Evolutionary conservation across 2,797 vertebrate genomes (phyloP), one percentile per base, ranked within the genome.

Genomic region (Macrochelys suwanniensis): DNA sequence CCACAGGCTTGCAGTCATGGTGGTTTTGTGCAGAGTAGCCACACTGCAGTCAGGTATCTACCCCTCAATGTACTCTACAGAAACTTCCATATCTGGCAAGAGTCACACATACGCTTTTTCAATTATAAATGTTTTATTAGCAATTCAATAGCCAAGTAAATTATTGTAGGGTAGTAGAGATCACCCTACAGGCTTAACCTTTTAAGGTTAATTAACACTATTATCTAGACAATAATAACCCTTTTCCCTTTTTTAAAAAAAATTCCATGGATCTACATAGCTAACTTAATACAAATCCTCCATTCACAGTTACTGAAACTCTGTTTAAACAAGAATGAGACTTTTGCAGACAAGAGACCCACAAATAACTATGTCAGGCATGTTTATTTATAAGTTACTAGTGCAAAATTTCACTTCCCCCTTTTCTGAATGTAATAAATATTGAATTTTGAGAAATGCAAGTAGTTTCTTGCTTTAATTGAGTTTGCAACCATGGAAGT

Each of bases 181-280:
- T 33, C 16, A 85, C 71, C 80, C 84, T 94, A 56, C 74, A 95
- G 91, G 84, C 37, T 95, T 91, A 94, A 88, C 85, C 76, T 94
- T 96, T 89, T 89, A 80, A 90, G 68, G 82, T 81, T 90, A 92
- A 93, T 91, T 89, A 92, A 65, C 80, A 89, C 19, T 90, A 93
- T 16, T 88, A 91, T 50, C 59, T 78, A 37, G 84, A 31, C 57
- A 95, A 77, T 68, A 74, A 88, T 82, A 1, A 78, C 88, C 84
- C 87, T 68, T 51, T 15, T 85, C 33, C 91, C 76, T 50, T 87
- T 77, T 80, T 47, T 47, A 47, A 61, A 53, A 57, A 57, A 57
- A 94, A 89, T 92, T 94, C 56, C 15, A 71, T 89, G 57, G 16
- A 74, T 49, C 9, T 89, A 10, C 15, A 78, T 93, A 51, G 74